Conservation (phyloP, 2,797 vertebrate genomes). For the Adelosebastes latens region DNA sequence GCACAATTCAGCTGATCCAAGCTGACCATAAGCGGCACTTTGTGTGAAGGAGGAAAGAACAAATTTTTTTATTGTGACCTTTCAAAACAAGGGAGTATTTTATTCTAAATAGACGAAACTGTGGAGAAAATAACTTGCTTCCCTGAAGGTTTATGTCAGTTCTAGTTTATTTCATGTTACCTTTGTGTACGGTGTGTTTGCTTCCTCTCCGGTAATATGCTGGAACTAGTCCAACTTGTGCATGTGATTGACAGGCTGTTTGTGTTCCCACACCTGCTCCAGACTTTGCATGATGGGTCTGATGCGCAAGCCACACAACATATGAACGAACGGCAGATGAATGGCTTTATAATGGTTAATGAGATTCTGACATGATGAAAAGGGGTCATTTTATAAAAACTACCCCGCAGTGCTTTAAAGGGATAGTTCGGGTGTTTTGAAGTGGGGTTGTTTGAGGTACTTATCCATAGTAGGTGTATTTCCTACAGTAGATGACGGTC, state of each 20-base stretch:
- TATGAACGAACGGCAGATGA: slow-evolving; percentile 5
- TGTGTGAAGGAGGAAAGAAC: background rate
- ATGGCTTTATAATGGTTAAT: background rate
- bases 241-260: slow-evolving; percentile 16
- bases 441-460: too few relatives aligned
- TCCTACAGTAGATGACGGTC: too few relatives aligned
- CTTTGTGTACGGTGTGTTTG: background rate
- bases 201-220: background rate
- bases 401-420: background rate
- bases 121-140: background rate
- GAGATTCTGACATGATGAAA: slow-evolving; percentile 14
- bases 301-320: background rate
- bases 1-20: background rate
- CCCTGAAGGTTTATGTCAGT: background rate
- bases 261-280: slow-evolving; percentile 18
- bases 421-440: too few relatives aligned
- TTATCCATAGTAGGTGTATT: too few relatives aligned
- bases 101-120: background rate
- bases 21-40: background rate
- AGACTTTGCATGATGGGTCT: slow-evolving; percentile 20
- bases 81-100: slow-evolving; percentile 17
- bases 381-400: background rate
- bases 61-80: background rate
- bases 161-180: background rate
- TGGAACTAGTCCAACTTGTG: background rate